A percentile compares a stretch with the other conserved stretches of the same genome.
Conservation (phyloP, 2,797 vertebrate species). For the Nothura maculosa region DNA sequence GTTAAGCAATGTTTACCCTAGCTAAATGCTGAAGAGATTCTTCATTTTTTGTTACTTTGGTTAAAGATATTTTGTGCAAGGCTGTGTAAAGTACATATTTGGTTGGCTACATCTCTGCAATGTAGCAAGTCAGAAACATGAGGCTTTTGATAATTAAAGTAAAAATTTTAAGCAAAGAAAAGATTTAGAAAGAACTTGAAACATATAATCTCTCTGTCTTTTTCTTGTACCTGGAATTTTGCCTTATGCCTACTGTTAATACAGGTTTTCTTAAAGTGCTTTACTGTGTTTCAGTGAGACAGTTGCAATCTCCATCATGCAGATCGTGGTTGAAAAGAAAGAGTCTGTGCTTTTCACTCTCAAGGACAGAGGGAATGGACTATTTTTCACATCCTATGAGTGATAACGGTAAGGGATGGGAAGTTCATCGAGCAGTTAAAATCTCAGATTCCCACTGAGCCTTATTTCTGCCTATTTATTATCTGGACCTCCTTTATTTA, state of each 20-base stretch:
- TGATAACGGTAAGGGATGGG: not conserved
- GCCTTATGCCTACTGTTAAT: not conserved
- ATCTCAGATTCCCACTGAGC: not conserved
- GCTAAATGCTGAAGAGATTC: not conserved
- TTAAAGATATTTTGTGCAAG: not conserved
- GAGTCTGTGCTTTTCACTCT: not conserved
- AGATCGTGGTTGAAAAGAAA: conserved; percentile 40
- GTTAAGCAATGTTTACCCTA: not conserved
- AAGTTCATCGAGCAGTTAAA: conserved; percentile 6
- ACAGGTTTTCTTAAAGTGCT: not conserved
- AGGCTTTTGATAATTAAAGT: not conserved
- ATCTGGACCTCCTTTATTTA: not conserved
- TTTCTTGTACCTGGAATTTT: not conserved
- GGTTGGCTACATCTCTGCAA: not conserved
- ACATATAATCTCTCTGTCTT: not conserved
- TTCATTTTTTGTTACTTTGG: not conserved
- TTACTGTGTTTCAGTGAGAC: not conserved
- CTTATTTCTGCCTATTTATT: not conserved
- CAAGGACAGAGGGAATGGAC: conserved; percentile 29
- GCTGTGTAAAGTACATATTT: not conserved
- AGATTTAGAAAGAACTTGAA: not conserved
- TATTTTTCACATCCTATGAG: not conserved
- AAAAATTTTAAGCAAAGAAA: not conserved
- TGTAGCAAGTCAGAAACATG: not conserved
- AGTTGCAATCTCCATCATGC: not conserved